Evolutionary conservation across 2,797 vertebrate genomes (phyloP).

Genomic region (Macropodus opercularis): DNA sequence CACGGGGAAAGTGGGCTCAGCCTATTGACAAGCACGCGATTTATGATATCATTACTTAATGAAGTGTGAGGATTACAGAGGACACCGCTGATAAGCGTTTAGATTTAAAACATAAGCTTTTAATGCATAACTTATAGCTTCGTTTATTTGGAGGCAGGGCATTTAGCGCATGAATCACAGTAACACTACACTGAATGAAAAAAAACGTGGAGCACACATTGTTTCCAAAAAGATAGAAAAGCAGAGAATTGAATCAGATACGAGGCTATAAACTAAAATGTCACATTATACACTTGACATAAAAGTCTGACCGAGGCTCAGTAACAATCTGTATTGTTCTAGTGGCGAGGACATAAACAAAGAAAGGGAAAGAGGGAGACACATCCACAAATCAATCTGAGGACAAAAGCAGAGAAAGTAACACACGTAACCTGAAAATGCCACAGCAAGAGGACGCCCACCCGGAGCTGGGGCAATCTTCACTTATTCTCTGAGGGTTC

Average conservation of each 20-base stretch:
- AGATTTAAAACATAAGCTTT: background rate
- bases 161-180: background rate
- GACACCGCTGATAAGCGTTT: background rate
- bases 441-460: slow-evolving; percentile 36
- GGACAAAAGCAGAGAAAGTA: background rate
- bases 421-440: slow-evolving; percentile 41
- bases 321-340: no score
- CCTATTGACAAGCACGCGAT: background rate
- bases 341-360: background rate
- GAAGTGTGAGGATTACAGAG: background rate
- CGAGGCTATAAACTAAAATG: background rate
- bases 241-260: background rate
- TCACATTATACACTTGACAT: no score
- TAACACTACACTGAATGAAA: no score
- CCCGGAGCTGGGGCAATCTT: slow-evolving; percentile 54
- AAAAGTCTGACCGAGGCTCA: no score
- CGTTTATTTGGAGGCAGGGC: no score
- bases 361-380: background rate
- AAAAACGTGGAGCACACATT: no score
- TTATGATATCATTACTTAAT: background rate
- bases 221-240: no score
- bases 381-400: slow-evolving; percentile 22
- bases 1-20: background rate
- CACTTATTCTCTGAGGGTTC: slow-evolving; percentile 30
- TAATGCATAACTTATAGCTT: background rate